Evolutionary conservation across 2,797 vertebrate genomes (phyloP).

Genomic region (Coregonus sp.): DNA sequence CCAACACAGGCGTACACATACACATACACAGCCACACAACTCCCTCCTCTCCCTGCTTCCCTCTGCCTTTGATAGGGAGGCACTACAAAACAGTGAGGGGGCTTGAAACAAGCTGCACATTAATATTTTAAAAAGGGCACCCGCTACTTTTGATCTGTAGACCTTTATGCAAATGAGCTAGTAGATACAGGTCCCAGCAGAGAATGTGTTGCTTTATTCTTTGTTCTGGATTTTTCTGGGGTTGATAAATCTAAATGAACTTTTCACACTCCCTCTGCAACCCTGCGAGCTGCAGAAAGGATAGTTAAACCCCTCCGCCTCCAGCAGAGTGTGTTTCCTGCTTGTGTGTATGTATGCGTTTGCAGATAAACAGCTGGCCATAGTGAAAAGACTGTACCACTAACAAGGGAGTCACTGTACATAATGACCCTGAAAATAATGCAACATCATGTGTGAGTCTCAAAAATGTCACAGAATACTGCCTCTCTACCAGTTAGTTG

Average conservation of each 20-base stretch:
- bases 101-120: constrained; percentile 88
- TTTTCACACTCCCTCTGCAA: constrained; percentile 90
- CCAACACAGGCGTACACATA: background rate
- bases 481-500: background rate
- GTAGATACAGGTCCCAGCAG: constrained; percentile 85
- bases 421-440: background rate
- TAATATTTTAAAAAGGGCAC: constrained; percentile 96
- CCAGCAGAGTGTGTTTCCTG: constrained; percentile 16
- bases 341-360: background rate
- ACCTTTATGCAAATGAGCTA: constrained; percentile 92
- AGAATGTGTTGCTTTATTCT: constrained; percentile 84
- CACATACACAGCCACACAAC: constrained; percentile 4
- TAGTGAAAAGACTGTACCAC: background rate
- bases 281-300: constrained; percentile 75
- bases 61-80: constrained; percentile 86
- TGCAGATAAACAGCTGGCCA: background rate
- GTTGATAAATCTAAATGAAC: constrained; percentile 88
- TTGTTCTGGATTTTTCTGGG: constrained; percentile 70
- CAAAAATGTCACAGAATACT: background rate
- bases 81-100: constrained; percentile 85
- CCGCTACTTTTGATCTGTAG: constrained; percentile 89
- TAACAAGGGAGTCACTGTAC: background rate
- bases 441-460: background rate
- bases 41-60: constrained; percentile 72
- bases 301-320: constrained; percentile 67